These are phyloP conservation scores for Microtus obscurus DNA, from an alignment of 2,797 vertebrate genomes.

Conservation along the genomic window DNA sequence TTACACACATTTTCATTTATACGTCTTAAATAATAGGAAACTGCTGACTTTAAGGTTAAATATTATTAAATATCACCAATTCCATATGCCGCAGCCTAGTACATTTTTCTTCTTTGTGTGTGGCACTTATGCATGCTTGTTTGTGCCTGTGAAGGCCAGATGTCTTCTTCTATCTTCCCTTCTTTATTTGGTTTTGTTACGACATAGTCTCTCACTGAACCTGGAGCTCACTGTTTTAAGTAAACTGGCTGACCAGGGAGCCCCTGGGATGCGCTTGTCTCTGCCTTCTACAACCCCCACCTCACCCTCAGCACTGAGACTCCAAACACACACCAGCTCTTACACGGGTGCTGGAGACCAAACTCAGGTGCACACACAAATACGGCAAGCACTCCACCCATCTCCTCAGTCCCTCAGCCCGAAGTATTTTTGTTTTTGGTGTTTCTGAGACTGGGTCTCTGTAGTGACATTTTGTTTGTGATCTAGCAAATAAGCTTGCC, in stretches of 20 bases:
- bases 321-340: not conserved
- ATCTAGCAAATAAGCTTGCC: too few relatives aligned
- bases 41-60: constrained; percentile 35
- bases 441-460: not conserved
- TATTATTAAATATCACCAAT: constrained; percentile 21
- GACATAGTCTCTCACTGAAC: not conserved
- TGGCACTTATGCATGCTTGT: not conserved
- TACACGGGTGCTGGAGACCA: not conserved
- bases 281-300: not conserved
- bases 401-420: not conserved
- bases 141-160: not conserved
- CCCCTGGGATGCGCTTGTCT: not conserved
- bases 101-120: not conserved
- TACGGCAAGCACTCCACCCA: not conserved
- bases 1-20: not conserved
- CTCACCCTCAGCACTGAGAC: not conserved
- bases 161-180: not conserved
- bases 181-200: not conserved
- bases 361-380: not conserved
- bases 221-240: not conserved
- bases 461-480: too few relatives aligned
- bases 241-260: not conserved
- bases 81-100: not conserved
- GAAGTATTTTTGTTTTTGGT: not conserved
- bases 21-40: constrained; percentile 9